Conservation (phyloP, 2,797 vertebrate species). For the Premnoplex brunnescens region DNA sequence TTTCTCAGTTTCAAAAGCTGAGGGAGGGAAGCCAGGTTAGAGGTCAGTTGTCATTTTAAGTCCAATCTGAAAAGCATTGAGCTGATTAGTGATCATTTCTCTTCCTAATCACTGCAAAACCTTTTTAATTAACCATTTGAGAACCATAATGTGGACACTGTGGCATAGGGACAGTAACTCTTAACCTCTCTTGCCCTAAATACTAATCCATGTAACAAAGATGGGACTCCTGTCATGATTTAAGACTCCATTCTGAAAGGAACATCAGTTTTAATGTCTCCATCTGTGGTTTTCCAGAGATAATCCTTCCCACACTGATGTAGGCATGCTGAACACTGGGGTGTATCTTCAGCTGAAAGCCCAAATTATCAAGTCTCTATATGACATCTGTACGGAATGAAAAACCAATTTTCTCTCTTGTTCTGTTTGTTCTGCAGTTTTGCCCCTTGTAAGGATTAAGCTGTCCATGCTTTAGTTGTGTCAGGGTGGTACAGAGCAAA, state of each 20-base stretch:
- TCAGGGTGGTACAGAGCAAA: neutral
- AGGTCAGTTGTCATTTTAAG: neutral
- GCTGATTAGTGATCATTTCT: neutral
- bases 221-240: neutral
- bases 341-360: neutral
- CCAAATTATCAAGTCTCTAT: neutral
- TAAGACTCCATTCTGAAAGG: neutral
- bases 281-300: constrained; percentile 43
- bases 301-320: constrained; percentile 26
- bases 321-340: neutral
- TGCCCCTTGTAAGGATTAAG: neutral
- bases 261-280: constrained; percentile 19
- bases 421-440: neutral
- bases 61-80: neutral
- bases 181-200: neutral
- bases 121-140: neutral
- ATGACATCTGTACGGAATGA: constrained; percentile 9
- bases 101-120: neutral
- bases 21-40: neutral
- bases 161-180: neutral
- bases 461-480: neutral
- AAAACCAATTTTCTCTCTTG: neutral
- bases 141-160: neutral
- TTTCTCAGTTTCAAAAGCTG: neutral
- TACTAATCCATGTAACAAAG: neutral